phyloP scores from a whole-genome alignment of 2,113 vertebrate genomes.

The Corvus cornix region DNA sequence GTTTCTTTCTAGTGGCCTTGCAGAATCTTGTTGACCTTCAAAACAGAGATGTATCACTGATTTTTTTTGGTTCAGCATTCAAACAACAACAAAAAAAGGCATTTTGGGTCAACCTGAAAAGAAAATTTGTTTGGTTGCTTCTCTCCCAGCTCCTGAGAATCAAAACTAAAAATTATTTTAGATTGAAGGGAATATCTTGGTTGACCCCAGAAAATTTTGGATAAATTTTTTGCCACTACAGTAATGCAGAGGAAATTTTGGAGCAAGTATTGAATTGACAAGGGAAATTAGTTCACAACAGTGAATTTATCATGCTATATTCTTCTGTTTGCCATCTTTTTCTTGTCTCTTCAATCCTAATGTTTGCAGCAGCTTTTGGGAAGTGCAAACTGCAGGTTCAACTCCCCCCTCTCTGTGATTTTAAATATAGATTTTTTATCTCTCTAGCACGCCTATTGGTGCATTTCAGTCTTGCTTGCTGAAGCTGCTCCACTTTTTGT shows the following conservation, averaged over 20 bases:
- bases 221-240: not conserved
- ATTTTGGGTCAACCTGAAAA: not conserved
- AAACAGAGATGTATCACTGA: not conserved
- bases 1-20: not conserved
- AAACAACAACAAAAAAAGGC: not conserved
- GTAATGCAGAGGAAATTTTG: not conserved
- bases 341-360: not conserved
- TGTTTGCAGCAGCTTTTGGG: not conserved
- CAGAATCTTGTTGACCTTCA: not conserved
- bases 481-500: constrained; percentile 35
- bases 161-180: not conserved
- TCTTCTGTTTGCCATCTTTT: not conserved
- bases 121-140: not conserved
- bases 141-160: not conserved
- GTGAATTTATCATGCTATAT: not conserved
- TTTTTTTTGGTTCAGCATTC: not conserved
- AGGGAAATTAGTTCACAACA: not conserved
- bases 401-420: not conserved
- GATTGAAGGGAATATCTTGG: not conserved
- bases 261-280: not conserved
- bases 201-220: not conserved
- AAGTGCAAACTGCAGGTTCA: not conserved
- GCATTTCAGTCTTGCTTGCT: not conserved
- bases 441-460: not conserved
- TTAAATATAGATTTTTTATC: constrained; percentile 35